Percentiles rank a stretch among this genome's conserved stretches.
Evolutionary conservation across 2,113 vertebrate species (phyloP).

Genomic region (Corythoichthys intestinalis): DNA sequence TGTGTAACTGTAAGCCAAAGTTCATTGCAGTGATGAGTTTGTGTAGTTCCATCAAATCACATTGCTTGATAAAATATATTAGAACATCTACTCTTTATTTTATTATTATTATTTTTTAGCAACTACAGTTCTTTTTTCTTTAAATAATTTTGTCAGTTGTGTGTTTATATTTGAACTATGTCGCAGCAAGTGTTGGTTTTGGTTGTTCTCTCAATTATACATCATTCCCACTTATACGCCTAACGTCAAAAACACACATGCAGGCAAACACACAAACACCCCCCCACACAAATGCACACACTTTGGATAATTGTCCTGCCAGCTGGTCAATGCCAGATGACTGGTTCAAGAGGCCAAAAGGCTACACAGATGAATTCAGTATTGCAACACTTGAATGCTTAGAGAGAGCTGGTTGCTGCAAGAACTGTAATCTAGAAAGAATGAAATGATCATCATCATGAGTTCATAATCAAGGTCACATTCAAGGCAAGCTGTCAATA

Average conservation of each 20-base stretch:
- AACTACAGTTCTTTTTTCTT: slow-evolving; percentile 1
- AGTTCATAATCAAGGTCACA: background rate
- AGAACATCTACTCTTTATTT: no score
- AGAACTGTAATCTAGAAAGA: background rate
- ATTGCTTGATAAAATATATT: background rate
- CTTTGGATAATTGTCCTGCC: slow-evolving; percentile 46
- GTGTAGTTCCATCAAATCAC: background rate
- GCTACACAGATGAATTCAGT: slow-evolving; percentile 45
- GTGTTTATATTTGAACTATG: slow-evolving; percentile 40
- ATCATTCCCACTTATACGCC: slow-evolving; percentile 27
- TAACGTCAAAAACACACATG: slow-evolving; percentile 7
- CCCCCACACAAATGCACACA: slow-evolving; percentile 22
- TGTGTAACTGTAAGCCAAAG: background rate
- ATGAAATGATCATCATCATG: background rate
- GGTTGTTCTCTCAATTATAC: slow-evolving; percentile 28
- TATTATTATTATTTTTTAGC: no score
- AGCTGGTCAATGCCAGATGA: slow-evolving; percentile 60
- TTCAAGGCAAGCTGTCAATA: background rate
- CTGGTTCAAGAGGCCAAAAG: slow-evolving; percentile 37
- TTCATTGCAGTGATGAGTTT: background rate
- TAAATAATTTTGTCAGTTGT: slow-evolving; percentile 24
- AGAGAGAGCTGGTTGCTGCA: slow-evolving; percentile 3
- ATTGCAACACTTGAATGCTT: slow-evolving; percentile 34
- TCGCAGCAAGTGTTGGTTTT: slow-evolving; percentile 22
- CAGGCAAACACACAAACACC: slow-evolving; percentile 28